Base-by-base conservation (phyloP, 2,113 vertebrate genomes). In the Plecotus auritus region DNA sequence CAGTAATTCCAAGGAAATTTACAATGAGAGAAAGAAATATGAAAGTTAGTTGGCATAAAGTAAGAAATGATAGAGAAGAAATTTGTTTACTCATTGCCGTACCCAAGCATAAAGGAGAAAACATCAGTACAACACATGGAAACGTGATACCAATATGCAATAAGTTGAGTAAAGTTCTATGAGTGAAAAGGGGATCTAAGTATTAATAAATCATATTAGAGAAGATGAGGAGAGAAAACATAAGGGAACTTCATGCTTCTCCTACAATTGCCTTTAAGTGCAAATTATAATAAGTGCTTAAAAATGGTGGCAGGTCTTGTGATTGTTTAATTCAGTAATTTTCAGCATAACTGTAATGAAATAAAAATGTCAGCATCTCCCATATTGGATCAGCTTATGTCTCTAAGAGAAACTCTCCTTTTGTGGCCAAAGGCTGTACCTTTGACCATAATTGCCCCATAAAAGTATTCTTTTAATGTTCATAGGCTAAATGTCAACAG, bases 1-100 rank as follows among this genome's bases (percentile, higher is more conserved):
- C 4, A 80, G 61, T 67, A 93, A 91, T 73, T 40, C 23, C 56
- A 95, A 86, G 83, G n/a, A 77, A 78, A 78, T 54, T 86, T 92
- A 92, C 0, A 70, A 42, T 76, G 22, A 77, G 23, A 47, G 6
- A 82, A 40, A 92, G 59, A 85, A 85, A 78, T 51, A 76, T 47
- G 2, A 96, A 94, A 78, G 18, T 45, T 82, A 49, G 67, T 47
- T 84, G 82, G 17, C 37, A 93, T 69, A 30, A 86, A 85, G 37
- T 69, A 49, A 96, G 37, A 82, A 80, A 61, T 49, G 51, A 30
- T 47, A 51, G 35, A 82, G 28, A 32, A n/a, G 4, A 69, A 18
- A 26, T 73, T 96, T 95, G 6, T 92, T 83, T 70, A 16, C 13
- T 70, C 37, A 42, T 30, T 84, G 22, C 1, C 18, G 14, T 85